Percentiles rank a stretch among this genome's conserved stretches.
phyloP scores from a whole-genome alignment of 1,140 invertebrate genomes.

The Bombus affinis region DNA sequence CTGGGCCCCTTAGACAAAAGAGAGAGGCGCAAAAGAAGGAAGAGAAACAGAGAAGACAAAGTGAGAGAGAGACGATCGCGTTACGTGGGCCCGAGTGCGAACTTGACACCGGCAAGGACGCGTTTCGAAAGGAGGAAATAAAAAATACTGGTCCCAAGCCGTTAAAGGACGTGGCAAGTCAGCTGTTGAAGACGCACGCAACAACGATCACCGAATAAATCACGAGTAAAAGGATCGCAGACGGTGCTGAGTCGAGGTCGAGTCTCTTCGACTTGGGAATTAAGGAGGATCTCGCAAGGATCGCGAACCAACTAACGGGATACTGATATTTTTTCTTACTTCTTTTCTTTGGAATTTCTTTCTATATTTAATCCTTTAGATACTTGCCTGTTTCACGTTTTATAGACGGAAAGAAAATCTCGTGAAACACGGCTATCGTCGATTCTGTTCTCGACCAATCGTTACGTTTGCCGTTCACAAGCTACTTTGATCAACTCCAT shows the following conservation, averaged over 20 bases:
- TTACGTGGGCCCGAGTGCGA: slow-evolving; percentile 74
- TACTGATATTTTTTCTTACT: background rate
- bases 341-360: background rate
- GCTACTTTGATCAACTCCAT: background rate
- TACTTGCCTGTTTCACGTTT: no score
- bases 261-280: background rate
- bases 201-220: slow-evolving; percentile 65
- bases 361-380: background rate
- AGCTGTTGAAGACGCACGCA: slow-evolving; percentile 74
- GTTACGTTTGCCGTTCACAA: no score
- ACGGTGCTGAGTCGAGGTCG: slow-evolving; percentile 30
- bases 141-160: slow-evolving; percentile 74
- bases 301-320: slow-evolving; percentile 36
- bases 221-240: slow-evolving; percentile 57
- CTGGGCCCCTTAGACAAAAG: background rate
- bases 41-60: background rate
- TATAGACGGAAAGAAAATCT: no score
- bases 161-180: slow-evolving; percentile 80
- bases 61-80: slow-evolving; percentile 47
- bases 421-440: no score
- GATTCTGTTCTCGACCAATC: no score
- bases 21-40: background rate
- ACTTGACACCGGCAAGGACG: slow-evolving; percentile 81
- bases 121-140: slow-evolving; percentile 83
- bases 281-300: background rate